Evolutionary conservation across 1,140 invertebrate genomes (phyloP).

Genomic region (Acromyrmex echinatior): DNA sequence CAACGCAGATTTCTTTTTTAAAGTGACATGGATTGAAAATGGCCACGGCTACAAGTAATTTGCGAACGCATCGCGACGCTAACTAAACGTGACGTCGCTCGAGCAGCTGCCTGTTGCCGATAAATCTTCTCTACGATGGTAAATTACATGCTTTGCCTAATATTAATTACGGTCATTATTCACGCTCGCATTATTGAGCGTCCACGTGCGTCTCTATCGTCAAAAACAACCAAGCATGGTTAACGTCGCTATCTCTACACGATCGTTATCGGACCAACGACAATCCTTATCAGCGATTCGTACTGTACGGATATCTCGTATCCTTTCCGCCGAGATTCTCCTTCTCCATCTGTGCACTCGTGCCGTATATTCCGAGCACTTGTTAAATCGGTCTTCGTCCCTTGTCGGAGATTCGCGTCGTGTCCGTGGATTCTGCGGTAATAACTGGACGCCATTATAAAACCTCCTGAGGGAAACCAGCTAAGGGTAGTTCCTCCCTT

Average conservation of each 20-base stretch:
- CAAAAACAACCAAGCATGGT: constrained; percentile 32
- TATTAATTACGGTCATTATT: constrained; percentile 60
- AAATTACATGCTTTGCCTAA: constrained; percentile 61
- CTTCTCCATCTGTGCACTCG: constrained; percentile 41
- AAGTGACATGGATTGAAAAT: constrained; percentile 44
- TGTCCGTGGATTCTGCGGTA: constrained; percentile 85
- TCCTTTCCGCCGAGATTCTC: constrained; percentile 27
- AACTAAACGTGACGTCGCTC: constrained; percentile 56
- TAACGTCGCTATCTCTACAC: neutral
- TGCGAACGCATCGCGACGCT: constrained; percentile 51
- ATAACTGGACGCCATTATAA: constrained; percentile 87
- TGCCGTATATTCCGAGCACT: constrained; percentile 77
- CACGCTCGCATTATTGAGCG: constrained; percentile 50
- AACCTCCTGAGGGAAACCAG: constrained; percentile 85
- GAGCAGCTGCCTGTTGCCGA: constrained; percentile 57
- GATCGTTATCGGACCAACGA: constrained; percentile 35
- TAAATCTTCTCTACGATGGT: constrained; percentile 58
- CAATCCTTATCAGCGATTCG: constrained; percentile 52
- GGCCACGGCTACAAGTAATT: constrained; percentile 36
- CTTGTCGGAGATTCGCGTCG: constrained; percentile 85
- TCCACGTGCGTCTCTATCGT: constrained; percentile 45
- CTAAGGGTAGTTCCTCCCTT: constrained; percentile 81
- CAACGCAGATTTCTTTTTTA: neutral
- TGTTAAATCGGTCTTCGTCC: constrained; percentile 82
- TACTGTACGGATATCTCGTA: constrained; percentile 61